Conservation (phyloP, 2,797 vertebrate species). For the Acanthurus lineatus region DNA sequence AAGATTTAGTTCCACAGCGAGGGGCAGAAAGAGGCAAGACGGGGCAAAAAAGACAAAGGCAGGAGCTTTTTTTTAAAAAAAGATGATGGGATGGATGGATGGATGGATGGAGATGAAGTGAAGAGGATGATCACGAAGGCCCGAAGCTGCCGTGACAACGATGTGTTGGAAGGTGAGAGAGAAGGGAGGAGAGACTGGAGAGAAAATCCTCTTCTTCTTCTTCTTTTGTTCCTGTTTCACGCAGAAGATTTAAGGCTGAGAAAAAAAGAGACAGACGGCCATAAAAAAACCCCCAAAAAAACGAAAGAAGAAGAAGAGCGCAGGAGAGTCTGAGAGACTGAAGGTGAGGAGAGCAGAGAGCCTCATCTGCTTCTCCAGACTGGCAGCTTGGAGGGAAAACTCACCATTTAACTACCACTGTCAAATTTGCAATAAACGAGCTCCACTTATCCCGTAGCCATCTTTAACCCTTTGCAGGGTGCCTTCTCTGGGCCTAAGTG, state of each 20-base stretch:
- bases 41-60: neutral
- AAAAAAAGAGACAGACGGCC: constrained; percentile 38
- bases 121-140: constrained; percentile 29
- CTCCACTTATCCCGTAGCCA: constrained; percentile 79
- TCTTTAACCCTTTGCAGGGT: constrained; percentile 80
- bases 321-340: constrained; percentile 13
- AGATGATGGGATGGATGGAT: constrained; percentile 19
- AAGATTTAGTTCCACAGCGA: constrained; percentile 55
- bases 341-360: constrained; percentile 51
- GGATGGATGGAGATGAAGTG: constrained; percentile 1
- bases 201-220: constrained; percentile 19
- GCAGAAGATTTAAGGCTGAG: constrained; percentile 31
- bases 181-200: neutral
- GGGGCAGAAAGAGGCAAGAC: neutral
- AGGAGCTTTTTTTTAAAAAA: neutral
- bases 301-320: constrained; percentile 13
- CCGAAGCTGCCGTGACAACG: constrained; percentile 8
- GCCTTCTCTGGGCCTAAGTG: constrained; percentile 66
- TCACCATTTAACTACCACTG: constrained; percentile 77
- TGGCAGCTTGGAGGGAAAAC: constrained; percentile 70
- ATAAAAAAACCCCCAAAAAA: neutral
- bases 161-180: constrained; percentile 21
- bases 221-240: constrained; percentile 28
- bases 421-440: constrained; percentile 80
- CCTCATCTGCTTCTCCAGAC: constrained; percentile 59